Evolutionary conservation across 37 sponge, comb jelly and placozoan species (phyloP).

Genomic region (Agelas oroides): DNA sequence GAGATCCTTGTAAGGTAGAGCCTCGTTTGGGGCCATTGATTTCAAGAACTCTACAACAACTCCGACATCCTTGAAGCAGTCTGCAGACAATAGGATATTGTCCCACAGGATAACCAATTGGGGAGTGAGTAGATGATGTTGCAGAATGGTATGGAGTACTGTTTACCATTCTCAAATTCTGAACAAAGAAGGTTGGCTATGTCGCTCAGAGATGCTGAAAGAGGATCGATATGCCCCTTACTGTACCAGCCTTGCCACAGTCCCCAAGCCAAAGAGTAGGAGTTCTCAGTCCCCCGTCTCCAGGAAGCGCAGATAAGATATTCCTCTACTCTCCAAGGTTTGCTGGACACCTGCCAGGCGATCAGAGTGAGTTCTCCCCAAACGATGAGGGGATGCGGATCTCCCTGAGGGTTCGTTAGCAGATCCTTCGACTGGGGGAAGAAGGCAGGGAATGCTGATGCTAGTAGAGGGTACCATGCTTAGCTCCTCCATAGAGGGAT

Average conservation of each 20-base stretch:
- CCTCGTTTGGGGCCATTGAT: no score
- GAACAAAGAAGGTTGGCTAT: conserved; percentile 19
- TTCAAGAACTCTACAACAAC: no score
- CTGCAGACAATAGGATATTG: conserved; percentile 10
- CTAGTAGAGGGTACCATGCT: conserved; percentile 1
- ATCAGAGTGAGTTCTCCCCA: not conserved
- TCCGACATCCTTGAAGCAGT: conserved; percentile 13
- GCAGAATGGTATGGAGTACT: conserved; percentile 36
- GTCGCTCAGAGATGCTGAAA: not conserved
- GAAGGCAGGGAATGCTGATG: no score
- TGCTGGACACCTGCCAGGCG: conserved; percentile 12
- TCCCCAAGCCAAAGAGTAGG: conserved; percentile 30
- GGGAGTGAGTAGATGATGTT: conserved; percentile 3
- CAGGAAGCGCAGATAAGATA: conserved; percentile 24
- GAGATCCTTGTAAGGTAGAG: no score
- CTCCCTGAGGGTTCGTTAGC: no score
- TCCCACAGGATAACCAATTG: conserved; percentile 20
- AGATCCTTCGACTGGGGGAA: no score
- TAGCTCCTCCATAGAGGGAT: not conserved
- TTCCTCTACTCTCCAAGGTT: not conserved
- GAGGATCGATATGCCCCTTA: conserved; percentile 20
- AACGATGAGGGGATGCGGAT: not conserved
- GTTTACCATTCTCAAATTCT: conserved; percentile 9
- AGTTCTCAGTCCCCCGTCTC: conserved; percentile 18
- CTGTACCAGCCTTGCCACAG: conserved; percentile 31